Percentiles rank a stretch among this genome's conserved stretches.
Evolutionary conservation across 2,888 invertebrate genomes (phyloP).

Genomic region (Agrilus biguttatus): DNA sequence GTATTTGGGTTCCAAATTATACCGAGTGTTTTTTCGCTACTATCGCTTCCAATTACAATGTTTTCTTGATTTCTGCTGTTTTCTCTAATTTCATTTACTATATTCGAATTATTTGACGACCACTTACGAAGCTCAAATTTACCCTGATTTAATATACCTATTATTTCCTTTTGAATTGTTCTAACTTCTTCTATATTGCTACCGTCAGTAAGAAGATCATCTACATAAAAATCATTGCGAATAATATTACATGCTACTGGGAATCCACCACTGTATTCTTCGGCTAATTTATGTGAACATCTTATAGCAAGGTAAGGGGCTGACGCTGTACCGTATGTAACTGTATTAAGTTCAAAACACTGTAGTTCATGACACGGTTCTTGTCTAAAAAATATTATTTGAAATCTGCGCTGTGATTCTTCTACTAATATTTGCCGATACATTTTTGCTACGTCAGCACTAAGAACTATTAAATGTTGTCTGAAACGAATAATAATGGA

Average conservation of each 20-base stretch:
- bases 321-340: slow-evolving; percentile 3
- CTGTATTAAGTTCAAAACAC: background rate
- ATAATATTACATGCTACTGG: too few relatives aligned
- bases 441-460: too few relatives aligned
- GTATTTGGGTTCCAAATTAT: too few relatives aligned
- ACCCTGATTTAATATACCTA: slow-evolving; percentile 4
- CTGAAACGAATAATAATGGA: too few relatives aligned
- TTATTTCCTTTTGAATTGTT: slow-evolving; percentile 6
- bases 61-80: too few relatives aligned
- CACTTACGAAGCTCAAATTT: slow-evolving; percentile 8
- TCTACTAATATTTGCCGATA: too few relatives aligned
- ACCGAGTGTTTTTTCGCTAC: too few relatives aligned
- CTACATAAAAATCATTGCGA: background rate
- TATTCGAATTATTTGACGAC: slow-evolving; percentile 1
- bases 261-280: too few relatives aligned
- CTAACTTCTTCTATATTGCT: background rate
- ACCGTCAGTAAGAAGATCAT: background rate
- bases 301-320: background rate
- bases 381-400: background rate
- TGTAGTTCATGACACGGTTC: background rate
- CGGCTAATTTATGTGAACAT: background rate
- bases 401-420: too few relatives aligned
- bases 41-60: too few relatives aligned
- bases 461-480: too few relatives aligned
- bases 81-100: background rate